Evolutionary conservation across 2,888 invertebrate genomes (phyloP).

Genomic region (Perizoma flavofasciatum): DNA sequence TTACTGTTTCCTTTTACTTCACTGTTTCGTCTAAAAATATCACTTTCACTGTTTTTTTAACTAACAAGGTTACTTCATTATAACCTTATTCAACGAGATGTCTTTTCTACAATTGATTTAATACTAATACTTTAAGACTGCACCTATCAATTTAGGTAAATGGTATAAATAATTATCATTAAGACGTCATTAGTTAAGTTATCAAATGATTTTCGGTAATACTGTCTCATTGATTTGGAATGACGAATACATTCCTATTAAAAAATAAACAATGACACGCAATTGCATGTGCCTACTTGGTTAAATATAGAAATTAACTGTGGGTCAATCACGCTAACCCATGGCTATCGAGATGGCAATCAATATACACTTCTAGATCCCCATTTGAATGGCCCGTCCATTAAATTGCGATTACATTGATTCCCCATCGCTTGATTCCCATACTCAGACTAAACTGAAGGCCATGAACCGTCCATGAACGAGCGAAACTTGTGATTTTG

Average conservation of each 20-base stretch:
- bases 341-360: no score
- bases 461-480: no score
- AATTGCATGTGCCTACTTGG: neutral
- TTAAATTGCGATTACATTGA: no score
- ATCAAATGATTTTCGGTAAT: slow-evolving; percentile 5
- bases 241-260: neutral
- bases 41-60: neutral
- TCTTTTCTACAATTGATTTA: neutral
- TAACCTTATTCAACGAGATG: neutral
- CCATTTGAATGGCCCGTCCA: no score
- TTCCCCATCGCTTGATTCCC: no score
- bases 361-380: no score
- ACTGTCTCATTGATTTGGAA: neutral
- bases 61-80: neutral
- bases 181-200: slow-evolving; percentile 16
- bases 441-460: no score
- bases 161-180: slow-evolving; percentile 16
- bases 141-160: slow-evolving; percentile 18
- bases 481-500: no score
- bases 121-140: slow-evolving; percentile 7
- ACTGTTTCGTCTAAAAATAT: no score
- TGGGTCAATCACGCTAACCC: no score
- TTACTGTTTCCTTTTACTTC: neutral
- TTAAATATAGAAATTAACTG: neutral
- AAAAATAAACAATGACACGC: neutral